Percentiles rank a stretch among this genome's conserved stretches.
Evolutionary conservation across 2,113 vertebrate genomes (phyloP).

Genomic region (Orientallactaga bullata): DNA sequence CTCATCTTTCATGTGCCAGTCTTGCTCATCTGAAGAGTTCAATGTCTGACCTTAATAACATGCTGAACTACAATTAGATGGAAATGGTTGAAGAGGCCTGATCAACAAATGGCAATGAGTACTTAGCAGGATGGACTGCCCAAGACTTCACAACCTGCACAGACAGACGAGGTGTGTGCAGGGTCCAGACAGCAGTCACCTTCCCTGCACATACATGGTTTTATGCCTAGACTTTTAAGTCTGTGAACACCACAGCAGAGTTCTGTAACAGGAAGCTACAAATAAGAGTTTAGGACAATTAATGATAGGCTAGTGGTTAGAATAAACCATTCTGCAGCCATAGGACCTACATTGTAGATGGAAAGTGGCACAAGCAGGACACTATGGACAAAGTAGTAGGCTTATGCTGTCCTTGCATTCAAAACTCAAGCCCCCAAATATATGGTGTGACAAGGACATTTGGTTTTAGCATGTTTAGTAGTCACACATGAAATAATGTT

Average conservation of each 20-base stretch:
- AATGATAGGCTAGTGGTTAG: background rate
- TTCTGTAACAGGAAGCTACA: slow-evolving; percentile 4
- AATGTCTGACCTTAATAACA: background rate
- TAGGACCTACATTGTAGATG: slow-evolving; percentile 3
- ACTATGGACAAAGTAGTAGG: background rate
- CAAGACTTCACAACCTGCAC: background rate
- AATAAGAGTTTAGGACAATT: background rate
- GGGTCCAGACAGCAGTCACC: too few species aligned
- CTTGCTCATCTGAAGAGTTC: background rate
- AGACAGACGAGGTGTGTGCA: background rate
- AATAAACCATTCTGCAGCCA: slow-evolving; percentile 23
- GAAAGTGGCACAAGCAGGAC: background rate
- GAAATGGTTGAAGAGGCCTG: background rate
- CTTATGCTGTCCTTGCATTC: background rate
- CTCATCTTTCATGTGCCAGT: background rate
- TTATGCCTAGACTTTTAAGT: background rate
- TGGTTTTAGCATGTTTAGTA: background rate
- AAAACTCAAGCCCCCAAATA: background rate
- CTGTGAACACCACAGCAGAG: background rate
- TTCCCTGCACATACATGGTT: background rate
- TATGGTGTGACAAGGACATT: background rate
- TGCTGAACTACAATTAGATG: background rate
- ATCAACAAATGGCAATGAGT: background rate
- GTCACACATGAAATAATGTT: background rate
- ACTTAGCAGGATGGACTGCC: background rate